These are phyloP conservation scores for Poeciliopsis turrubarensis DNA, from an alignment of 2,113 vertebrate genomes.

Conservation along the genomic window DNA sequence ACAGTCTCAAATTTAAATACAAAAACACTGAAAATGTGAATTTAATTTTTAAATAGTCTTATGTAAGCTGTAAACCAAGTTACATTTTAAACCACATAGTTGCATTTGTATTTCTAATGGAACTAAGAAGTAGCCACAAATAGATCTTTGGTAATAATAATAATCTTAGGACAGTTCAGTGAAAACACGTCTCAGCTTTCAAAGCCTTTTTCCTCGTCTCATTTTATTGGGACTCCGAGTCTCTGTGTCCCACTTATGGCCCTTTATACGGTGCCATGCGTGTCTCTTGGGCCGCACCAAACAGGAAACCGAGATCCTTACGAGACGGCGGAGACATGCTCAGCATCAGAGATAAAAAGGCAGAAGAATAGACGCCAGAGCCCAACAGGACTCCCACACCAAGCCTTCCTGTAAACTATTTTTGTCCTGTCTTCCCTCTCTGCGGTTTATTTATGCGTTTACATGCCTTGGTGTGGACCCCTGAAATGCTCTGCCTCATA, in stretches of 20 bases:
- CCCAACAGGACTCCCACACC: conserved; percentile 43
- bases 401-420: conserved; percentile 46
- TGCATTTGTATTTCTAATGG: not conserved
- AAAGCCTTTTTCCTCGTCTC: conserved; percentile 19
- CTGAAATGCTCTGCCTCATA: conserved; percentile 27
- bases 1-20: no score
- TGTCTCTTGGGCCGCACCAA: conserved; percentile 57
- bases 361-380: conserved; percentile 60
- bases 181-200: conserved; percentile 52
- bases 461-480: not conserved
- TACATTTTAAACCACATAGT: no score
- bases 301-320: conserved; percentile 45
- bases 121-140: not conserved
- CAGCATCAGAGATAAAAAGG: conserved; percentile 51
- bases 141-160: not conserved
- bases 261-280: conserved; percentile 29
- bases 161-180: conserved; percentile 20
- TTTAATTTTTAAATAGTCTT: no score
- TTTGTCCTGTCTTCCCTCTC: conserved; percentile 32
- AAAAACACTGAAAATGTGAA: no score
- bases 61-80: no score
- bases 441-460: conserved; percentile 31
- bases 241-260: conserved; percentile 58
- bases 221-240: conserved; percentile 34
- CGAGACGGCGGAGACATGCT: conserved; percentile 45